Percentiles rank a stretch among this genome's conserved stretches.
Conservation (phyloP, 2,888 invertebrate species). For the Tipula helvola region DNA sequence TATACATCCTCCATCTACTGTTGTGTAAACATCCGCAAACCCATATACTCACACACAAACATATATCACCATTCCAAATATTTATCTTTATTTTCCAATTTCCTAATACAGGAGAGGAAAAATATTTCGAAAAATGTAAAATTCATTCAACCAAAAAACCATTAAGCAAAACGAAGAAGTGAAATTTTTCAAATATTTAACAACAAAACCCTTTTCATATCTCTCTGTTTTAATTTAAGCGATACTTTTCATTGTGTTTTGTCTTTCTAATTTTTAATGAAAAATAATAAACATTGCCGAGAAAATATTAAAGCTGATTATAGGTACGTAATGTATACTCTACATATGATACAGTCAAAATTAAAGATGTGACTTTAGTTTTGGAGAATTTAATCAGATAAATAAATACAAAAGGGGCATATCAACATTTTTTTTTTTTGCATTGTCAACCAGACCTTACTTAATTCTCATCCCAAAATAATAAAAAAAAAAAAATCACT, state of each 20-base stretch:
- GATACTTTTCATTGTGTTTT: not conserved
- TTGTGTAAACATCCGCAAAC: not conserved
- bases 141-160: not conserved
- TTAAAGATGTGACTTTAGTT: not conserved
- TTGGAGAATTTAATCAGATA: not conserved
- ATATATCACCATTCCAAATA: not conserved
- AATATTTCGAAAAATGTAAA: not conserved
- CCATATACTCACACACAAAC: not conserved
- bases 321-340: not conserved
- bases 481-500: no score
- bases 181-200: not conserved
- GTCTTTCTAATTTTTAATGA: slow-evolving; percentile 4
- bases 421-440: not conserved
- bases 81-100: not conserved
- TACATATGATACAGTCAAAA: not conserved
- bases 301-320: not conserved
- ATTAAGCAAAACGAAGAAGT: not conserved
- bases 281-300: not conserved
- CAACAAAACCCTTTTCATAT: not conserved
- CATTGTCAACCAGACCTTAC: not conserved
- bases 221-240: not conserved
- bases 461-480: no score
- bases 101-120: not conserved
- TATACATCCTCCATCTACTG: not conserved
- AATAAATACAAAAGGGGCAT: not conserved